These are phyloP conservation scores for Drosophila virilis DNA, from an alignment of 1,140 invertebrate genomes.

Conservation along the genomic window DNA sequence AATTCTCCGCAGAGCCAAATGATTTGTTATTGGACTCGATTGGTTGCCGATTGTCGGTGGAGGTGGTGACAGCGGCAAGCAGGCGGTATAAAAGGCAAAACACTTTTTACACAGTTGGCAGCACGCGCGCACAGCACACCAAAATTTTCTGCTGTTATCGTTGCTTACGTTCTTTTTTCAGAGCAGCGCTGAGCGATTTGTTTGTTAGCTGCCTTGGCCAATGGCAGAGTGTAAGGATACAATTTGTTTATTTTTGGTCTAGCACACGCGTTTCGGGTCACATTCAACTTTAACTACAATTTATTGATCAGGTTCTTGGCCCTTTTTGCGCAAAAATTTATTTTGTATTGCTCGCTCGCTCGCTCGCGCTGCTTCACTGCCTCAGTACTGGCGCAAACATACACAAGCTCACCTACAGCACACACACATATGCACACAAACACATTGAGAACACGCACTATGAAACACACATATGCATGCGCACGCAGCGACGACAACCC, in stretches of 20 bases:
- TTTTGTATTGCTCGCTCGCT: conserved; percentile 61
- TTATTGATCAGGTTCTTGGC: conserved; percentile 47
- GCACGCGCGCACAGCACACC: conserved; percentile 46
- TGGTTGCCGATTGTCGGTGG: neutral
- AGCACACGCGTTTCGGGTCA: conserved; percentile 36
- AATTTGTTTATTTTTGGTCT: conserved; percentile 16
- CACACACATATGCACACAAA: conserved; percentile 22
- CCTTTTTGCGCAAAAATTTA: conserved; percentile 55
- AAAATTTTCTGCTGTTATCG: conserved; percentile 47
- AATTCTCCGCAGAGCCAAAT: neutral
- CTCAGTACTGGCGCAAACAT: conserved; percentile 43
- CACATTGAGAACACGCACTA: conserved; percentile 25
- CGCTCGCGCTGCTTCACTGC: conserved; percentile 50
- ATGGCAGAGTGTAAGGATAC: conserved; percentile 12
- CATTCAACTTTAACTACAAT: conserved; percentile 41
- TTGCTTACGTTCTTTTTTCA: conserved; percentile 54
- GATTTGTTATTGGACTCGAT: conserved; percentile 2
- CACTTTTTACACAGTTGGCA: conserved; percentile 52
- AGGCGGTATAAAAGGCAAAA: conserved; percentile 27
- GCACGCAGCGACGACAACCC: conserved; percentile 42
- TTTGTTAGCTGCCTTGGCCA: conserved; percentile 27
- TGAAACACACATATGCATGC: conserved; percentile 38
- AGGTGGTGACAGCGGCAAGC: neutral
- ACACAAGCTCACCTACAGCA: conserved; percentile 17
- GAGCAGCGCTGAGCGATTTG: conserved; percentile 28